A percentile compares a stretch with the other conserved stretches of the same genome.
These are phyloP conservation scores for Aphis gossypii DNA, from an alignment of 1,140 invertebrate species.

Conservation along the genomic window DNA sequence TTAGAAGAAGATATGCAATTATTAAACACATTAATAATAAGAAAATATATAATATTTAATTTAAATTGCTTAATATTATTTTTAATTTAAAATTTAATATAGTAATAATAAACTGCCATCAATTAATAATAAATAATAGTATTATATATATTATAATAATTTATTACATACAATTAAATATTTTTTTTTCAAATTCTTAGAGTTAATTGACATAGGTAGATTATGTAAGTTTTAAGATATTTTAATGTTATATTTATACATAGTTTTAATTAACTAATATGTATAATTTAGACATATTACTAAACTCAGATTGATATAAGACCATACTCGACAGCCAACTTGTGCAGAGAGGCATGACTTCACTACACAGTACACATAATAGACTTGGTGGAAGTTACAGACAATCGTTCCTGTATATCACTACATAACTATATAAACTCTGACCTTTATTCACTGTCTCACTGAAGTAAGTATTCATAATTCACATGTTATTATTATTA, in stretches of 20 bases:
- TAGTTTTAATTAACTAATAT: too few relatives aligned
- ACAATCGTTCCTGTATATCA: background rate
- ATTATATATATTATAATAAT: background rate
- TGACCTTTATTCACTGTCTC: background rate
- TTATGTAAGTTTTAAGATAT: too few relatives aligned
- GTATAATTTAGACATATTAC: too few relatives aligned
- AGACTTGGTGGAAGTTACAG: background rate
- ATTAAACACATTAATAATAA: too few relatives aligned
- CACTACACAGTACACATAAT: background rate
- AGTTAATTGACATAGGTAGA: background rate
- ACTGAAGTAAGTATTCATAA: background rate
- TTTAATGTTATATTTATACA: too few relatives aligned
- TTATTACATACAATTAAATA: background rate
- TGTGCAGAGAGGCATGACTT: background rate
- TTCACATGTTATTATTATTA: background rate
- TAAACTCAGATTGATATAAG: background rate
- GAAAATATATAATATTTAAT: too few relatives aligned
- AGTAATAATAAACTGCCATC: background rate
- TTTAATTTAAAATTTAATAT: too few relatives aligned
- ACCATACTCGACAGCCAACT: background rate
- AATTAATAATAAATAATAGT: background rate
- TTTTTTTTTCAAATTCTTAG: background rate
- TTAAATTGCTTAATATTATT: too few relatives aligned
- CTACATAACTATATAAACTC: background rate
- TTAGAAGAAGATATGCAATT: background rate